Conservation (phyloP, 1,140 invertebrate genomes). For the Micrasema minimum region DNA sequence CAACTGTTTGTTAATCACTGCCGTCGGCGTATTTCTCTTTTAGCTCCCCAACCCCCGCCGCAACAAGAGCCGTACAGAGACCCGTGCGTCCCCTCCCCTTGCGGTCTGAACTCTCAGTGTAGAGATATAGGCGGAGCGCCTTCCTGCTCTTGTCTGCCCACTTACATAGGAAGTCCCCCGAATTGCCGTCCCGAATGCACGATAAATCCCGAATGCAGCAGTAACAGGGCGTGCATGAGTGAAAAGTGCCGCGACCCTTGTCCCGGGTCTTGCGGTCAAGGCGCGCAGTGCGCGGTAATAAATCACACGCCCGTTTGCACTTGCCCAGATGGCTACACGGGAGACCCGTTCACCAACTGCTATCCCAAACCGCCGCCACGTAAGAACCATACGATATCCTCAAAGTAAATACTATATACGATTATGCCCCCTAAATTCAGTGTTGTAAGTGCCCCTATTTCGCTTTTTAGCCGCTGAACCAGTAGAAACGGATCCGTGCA, state of each 20-base stretch:
- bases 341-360: slow-evolving; percentile 76
- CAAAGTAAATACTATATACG: slow-evolving; percentile 77
- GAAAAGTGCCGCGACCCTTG: slow-evolving; percentile 79
- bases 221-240: slow-evolving; percentile 74
- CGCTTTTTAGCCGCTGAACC: slow-evolving; percentile 57
- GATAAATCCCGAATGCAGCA: slow-evolving; percentile 77
- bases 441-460: slow-evolving; percentile 11
- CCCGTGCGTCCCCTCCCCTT: slow-evolving; percentile 80
- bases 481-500: slow-evolving; percentile 68
- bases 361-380: slow-evolving; percentile 59
- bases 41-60: slow-evolving; percentile 57
- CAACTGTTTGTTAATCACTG: neutral
- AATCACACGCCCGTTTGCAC: slow-evolving; percentile 77
- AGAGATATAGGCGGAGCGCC: slow-evolving; percentile 70
- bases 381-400: slow-evolving; percentile 67
- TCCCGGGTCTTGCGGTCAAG: slow-evolving; percentile 74
- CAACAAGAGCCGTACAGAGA: slow-evolving; percentile 60
- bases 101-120: slow-evolving; percentile 78
- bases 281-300: slow-evolving; percentile 73
- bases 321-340: slow-evolving; percentile 74
- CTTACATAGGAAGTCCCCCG: slow-evolving; percentile 76
- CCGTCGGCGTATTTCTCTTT: slow-evolving; percentile 49
- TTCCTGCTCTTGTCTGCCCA: slow-evolving; percentile 75
- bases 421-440: slow-evolving; percentile 60
- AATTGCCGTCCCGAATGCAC: slow-evolving; percentile 80